phyloP scores from a whole-genome alignment of 2,888 invertebrate genomes.

The Congeria kusceri region DNA sequence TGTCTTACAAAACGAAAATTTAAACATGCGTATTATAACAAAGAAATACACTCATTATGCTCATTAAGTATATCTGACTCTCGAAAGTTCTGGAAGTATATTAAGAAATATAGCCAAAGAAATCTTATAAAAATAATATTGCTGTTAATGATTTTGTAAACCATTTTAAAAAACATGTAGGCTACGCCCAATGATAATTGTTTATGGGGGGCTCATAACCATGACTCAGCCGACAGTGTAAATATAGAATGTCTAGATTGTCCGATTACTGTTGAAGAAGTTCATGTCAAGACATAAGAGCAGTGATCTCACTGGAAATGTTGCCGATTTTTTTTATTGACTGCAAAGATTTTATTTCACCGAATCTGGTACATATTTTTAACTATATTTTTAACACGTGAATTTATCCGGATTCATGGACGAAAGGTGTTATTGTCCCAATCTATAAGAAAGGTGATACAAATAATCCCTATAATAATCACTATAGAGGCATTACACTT shows the following conservation, averaged over 20 bases:
- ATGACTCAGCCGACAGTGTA: too few relatives aligned
- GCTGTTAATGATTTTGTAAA: background rate
- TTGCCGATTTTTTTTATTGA: constrained; percentile 27
- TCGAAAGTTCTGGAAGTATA: constrained; percentile 14
- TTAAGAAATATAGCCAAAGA: constrained; percentile 6
- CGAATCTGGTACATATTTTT: constrained; percentile 19
- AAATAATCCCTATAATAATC: constrained; percentile 16
- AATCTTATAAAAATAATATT: background rate
- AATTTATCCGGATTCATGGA: constrained; percentile 29
- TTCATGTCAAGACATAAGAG: constrained; percentile 24
- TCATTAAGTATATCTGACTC: background rate
- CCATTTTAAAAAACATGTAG: background rate
- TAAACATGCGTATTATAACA: background rate
- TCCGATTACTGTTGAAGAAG: background rate
- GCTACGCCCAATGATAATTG: background rate
- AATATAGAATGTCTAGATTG: constrained; percentile 12
- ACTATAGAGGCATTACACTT: constrained; percentile 32
- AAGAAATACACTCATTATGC: constrained; percentile 2
- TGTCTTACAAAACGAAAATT: background rate
- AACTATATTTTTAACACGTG: constrained; percentile 27
- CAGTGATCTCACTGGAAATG: constrained; percentile 20
- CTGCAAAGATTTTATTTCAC: background rate
- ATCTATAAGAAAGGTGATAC: constrained; percentile 20
- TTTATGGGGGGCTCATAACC: too few relatives aligned
- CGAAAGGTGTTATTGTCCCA: constrained; percentile 24